Base-by-base conservation (phyloP, 2,888 invertebrate species). In the Drymonia ruficornis region DNA sequence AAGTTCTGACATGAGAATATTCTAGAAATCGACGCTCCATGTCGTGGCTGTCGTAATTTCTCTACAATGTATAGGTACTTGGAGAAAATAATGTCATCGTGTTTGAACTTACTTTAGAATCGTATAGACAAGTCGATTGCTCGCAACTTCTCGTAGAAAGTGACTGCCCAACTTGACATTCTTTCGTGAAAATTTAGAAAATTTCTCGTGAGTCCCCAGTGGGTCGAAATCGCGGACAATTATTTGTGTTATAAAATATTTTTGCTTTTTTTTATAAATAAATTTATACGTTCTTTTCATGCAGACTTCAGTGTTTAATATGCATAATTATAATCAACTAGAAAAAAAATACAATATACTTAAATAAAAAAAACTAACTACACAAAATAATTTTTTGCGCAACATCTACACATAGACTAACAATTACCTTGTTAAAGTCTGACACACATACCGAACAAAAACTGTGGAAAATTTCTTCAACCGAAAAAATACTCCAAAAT, bases 381-480 rank as follows among this genome's bases (percentile, higher is more conserved):
- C 8, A 45, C 15, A 45, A 45, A 44, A 28, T 13, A 28, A 28
- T 28, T 45, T 45, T 45, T 45, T 45, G 45, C 45, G 28, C 45
- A 28, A 15, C 45, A 43, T 11, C 11, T 12, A 43, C 16, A 18
- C 23, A 28, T 8, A 45, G 6, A n/a, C 28, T 28, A 45, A 28
- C 23, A 45, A 45, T 45, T 28, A 12, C 44, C 51, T 61, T 53
- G 43, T 49, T 54, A 49, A 29, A 65, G n/a, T 52, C 43, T 53
- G 52, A 59, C 49, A 61, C 44, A 56, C 61, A 50, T 56, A 59
- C n/a, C 2, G 46, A 13, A 57, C 46, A 59, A 67, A 61, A 67
- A 56, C 34, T 38, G 53, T 50, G 52, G 64, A 67, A 64, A 67
- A 52, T 47, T 61, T 51, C 55, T 49, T 51, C 19, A 31, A 52